phyloP scores from a whole-genome alignment of 2,888 invertebrate species.

The Entomobrya proxima region DNA sequence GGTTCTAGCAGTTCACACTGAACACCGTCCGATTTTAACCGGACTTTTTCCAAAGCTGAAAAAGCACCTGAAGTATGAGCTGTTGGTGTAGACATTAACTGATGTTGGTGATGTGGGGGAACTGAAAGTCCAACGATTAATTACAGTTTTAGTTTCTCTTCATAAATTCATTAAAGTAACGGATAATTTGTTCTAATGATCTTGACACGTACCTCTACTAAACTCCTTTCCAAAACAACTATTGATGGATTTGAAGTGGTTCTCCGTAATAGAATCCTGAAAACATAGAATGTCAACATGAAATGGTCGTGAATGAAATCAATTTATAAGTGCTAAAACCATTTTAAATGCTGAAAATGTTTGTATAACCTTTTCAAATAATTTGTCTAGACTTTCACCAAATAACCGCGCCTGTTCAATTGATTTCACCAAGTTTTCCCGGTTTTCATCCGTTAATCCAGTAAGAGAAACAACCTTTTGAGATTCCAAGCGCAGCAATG shows the following conservation, averaged over 20 bases:
- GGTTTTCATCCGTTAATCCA: conserved; percentile 61
- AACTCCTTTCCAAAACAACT: not conserved
- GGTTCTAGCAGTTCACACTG: conserved; percentile 60
- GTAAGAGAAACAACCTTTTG: conserved; percentile 59
- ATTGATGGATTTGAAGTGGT: conserved; percentile 9
- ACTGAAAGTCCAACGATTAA: too few species aligned
- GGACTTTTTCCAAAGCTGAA: conserved; percentile 8
- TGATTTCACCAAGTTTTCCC: conserved; percentile 59
- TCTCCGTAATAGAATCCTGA: conserved; percentile 32
- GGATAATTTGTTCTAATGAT: too few species aligned
- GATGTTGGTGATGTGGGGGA: not conserved
- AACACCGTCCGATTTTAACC: conserved; percentile 43
- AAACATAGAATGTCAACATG: not conserved
- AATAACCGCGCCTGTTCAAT: conserved; percentile 59
- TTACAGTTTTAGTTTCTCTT: too few species aligned
- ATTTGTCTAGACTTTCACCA: conserved; percentile 57
- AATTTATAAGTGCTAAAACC: not conserved
- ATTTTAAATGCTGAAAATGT: not conserved
- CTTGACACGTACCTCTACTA: not conserved
- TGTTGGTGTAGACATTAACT: not conserved
- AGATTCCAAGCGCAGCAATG: conserved; percentile 62
- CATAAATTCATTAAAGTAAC: too few species aligned
- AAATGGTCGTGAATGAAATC: not conserved
- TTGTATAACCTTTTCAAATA: conserved; percentile 42
- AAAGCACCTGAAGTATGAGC: not conserved